Evolutionary conservation across 1,140 invertebrate species (phyloP).

Genomic region (Bradysia coprophila): DNA sequence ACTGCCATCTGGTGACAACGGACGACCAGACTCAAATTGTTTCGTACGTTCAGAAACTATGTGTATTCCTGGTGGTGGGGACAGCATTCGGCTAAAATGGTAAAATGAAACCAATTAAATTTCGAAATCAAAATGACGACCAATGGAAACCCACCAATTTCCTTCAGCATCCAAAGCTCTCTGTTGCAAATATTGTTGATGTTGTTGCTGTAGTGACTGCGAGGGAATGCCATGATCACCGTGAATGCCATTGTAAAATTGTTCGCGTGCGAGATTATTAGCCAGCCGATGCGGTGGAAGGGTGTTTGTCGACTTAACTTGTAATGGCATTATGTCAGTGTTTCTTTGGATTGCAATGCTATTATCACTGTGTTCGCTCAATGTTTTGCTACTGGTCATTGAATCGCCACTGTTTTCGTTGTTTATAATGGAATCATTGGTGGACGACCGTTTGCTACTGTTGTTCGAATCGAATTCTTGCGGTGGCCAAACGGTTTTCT

Average conservation of each 20-base stretch:
- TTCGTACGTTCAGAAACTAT: constrained; percentile 44
- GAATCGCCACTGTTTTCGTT: not conserved
- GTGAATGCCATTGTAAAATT: not conserved
- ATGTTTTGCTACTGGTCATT: not conserved
- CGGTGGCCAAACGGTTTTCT: constrained; percentile 53
- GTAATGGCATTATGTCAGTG: not conserved
- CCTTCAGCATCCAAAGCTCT: not conserved
- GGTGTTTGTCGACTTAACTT: not conserved
- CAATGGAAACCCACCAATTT: not conserved
- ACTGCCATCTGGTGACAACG: constrained; percentile 29
- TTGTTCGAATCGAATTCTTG: constrained; percentile 7
- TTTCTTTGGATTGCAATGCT: not conserved
- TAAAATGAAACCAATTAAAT: no score
- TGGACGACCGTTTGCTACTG: not conserved
- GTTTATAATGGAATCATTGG: not conserved
- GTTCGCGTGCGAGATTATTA: not conserved
- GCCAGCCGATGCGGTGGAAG: not conserved
- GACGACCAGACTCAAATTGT: constrained; percentile 44
- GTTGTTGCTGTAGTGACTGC: not conserved
- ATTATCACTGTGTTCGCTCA: not conserved
- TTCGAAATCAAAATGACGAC: no score
- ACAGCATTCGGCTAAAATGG: not conserved
- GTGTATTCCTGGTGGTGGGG: not conserved
- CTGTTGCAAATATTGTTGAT: not conserved
- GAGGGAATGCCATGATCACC: not conserved